These are phyloP conservation scores for Echinarachnius parma DNA, from an alignment of 53 echinoderm and acorn worm genomes.

Conservation along the genomic window DNA sequence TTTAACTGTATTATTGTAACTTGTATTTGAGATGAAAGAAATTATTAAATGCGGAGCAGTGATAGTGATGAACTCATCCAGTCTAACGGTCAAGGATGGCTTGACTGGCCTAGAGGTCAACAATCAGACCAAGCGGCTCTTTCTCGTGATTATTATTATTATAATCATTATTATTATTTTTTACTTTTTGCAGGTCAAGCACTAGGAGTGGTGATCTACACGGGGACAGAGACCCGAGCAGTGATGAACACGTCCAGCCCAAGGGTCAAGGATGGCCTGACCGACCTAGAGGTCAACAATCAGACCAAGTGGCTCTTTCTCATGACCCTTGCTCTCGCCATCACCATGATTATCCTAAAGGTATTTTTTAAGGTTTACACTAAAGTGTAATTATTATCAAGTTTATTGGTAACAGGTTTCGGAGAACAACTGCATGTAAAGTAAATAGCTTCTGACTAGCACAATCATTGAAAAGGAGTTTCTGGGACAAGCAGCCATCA, in stretches of 20 bases:
- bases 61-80: conserved; percentile 94
- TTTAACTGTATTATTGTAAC: too few relatives aligned
- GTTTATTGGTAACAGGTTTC: too few relatives aligned
- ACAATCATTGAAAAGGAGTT: too few relatives aligned
- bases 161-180: too few relatives aligned
- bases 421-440: too few relatives aligned
- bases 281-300: conserved; percentile 91
- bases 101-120: conserved; percentile 93
- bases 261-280: conserved; percentile 79
- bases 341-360: conserved; percentile 85
- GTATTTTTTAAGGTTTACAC: too few relatives aligned
- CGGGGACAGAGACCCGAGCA: conserved; percentile 87
- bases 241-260: conserved; percentile 98
- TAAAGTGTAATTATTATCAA: too few relatives aligned
- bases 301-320: conserved; percentile 93
- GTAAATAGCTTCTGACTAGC: too few relatives aligned
- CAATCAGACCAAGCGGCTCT: conserved; percentile 92
- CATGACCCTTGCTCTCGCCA: conserved; percentile 63
- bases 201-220: conserved; percentile 86
- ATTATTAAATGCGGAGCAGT: conserved; percentile 79
- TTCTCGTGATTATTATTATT: conserved; percentile 59
- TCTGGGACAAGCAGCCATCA: too few relatives aligned
- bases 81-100: conserved; percentile 81
- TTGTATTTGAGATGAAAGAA: too few relatives aligned
- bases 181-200: conserved; percentile 84